Conservation (phyloP, 2,888 invertebrate species). For the Scrobipalpa costella region DNA sequence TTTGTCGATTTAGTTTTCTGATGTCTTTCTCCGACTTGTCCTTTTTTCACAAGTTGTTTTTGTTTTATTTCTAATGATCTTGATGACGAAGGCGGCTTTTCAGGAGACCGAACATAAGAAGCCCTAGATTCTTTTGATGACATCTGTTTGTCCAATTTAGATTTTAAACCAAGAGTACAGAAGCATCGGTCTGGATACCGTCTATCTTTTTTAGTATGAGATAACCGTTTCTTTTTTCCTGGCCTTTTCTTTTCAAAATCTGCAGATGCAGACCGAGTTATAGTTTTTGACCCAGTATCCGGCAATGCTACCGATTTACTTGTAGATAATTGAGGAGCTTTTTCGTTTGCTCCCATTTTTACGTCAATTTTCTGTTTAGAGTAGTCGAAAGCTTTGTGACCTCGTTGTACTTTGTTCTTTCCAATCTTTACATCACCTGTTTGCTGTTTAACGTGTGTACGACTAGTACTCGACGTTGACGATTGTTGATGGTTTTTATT, state of each 20-base stretch:
- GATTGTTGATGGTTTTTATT: not conserved
- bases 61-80: constrained; percentile 4
- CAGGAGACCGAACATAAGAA: not conserved
- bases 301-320: constrained; percentile 10
- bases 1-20: not conserved
- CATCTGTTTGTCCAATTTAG: not conserved
- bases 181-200: constrained; percentile 2
- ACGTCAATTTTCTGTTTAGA: not conserved
- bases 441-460: too few relatives aligned
- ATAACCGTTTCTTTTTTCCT: not conserved
- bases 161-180: not conserved
- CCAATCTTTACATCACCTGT: too few relatives aligned
- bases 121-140: not conserved
- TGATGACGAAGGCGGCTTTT: not conserved
- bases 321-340: not conserved
- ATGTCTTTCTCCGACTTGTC: not conserved
- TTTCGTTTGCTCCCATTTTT: not conserved
- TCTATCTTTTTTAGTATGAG: not conserved
- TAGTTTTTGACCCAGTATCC: not conserved
- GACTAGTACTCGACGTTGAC: not conserved
- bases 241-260: not conserved
- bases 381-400: not conserved
- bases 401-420: not conserved
- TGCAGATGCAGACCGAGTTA: constrained; percentile 12
- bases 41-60: not conserved